Percentiles rank a stretch among this genome's conserved stretches.
phyloP scores from a whole-genome alignment of 2,888 invertebrate species.

The Tenthredo notha region DNA sequence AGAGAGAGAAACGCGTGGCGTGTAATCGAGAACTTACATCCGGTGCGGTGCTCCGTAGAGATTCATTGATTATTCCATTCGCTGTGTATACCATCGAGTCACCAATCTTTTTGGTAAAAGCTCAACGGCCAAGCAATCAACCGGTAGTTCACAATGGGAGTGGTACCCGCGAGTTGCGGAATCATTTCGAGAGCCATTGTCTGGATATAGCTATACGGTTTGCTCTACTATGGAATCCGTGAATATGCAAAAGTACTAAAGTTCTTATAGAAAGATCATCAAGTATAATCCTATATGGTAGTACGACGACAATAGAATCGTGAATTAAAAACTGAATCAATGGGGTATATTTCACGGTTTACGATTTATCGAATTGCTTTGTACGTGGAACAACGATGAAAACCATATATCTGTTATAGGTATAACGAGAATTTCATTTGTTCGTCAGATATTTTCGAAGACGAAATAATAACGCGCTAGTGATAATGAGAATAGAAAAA shows the following conservation, averaged over 20 bases:
- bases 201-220: conserved; percentile 7
- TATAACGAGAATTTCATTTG: neutral
- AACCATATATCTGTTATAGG: neutral
- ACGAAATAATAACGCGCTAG: neutral
- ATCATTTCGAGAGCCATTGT: conserved; percentile 41
- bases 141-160: conserved; percentile 47
- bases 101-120: conserved; percentile 40
- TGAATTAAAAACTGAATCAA: conserved; percentile 21
- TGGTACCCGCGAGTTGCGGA: neutral
- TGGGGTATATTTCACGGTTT: neutral
- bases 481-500: neutral
- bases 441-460: neutral
- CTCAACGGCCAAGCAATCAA: conserved; percentile 48
- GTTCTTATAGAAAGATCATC: conserved; percentile 23
- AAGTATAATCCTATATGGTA: conserved; percentile 19
- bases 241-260: conserved; percentile 25
- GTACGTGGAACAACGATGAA: neutral
- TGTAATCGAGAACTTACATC: conserved; percentile 51
- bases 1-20: conserved; percentile 32
- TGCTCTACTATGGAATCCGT: neutral
- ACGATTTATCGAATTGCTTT: conserved; percentile 11
- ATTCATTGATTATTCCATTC: conserved; percentile 51
- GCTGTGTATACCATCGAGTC: conserved; percentile 42
- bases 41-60: conserved; percentile 49
- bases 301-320: neutral